phyloP scores from a whole-genome alignment of 1,140 invertebrate genomes.

The Ruditapes philippinarum region DNA sequence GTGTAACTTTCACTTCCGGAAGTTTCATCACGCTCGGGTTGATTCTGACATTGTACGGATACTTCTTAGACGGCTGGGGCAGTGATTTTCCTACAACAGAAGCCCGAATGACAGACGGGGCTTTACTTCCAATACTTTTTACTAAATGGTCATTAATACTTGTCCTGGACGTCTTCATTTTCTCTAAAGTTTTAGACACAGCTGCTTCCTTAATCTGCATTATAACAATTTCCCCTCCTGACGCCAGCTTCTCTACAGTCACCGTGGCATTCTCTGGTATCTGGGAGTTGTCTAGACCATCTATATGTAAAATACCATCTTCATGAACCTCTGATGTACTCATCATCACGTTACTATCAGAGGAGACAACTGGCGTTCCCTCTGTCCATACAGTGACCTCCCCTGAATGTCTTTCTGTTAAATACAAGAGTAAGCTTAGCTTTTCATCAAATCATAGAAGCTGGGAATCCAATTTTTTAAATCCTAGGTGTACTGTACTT shows the following conservation, averaged over 20 bases:
- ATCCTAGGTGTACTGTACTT: no score
- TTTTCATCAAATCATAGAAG: no score
- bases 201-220: slow-evolving; percentile 29
- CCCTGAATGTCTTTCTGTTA: not conserved
- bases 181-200: slow-evolving; percentile 10
- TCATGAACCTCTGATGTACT: not conserved
- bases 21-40: not conserved
- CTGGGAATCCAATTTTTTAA: no score
- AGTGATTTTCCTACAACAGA: not conserved
- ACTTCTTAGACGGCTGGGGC: not conserved
- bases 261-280: slow-evolving; percentile 21
- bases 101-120: not conserved
- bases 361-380: not conserved
- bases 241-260: slow-evolving; percentile 37
- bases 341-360: not conserved
- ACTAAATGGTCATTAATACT: not conserved
- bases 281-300: not conserved
- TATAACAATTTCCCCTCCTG: slow-evolving; percentile 22
- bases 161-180: not conserved
- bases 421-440: not conserved
- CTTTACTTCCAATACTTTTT: not conserved
- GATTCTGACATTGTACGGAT: not conserved
- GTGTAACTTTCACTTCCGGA: slow-evolving; percentile 32
- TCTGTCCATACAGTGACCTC: not conserved
- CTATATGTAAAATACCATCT: not conserved